Conservation (phyloP, 2,888 invertebrate genomes). For the Pseudoips prasinana region DNA sequence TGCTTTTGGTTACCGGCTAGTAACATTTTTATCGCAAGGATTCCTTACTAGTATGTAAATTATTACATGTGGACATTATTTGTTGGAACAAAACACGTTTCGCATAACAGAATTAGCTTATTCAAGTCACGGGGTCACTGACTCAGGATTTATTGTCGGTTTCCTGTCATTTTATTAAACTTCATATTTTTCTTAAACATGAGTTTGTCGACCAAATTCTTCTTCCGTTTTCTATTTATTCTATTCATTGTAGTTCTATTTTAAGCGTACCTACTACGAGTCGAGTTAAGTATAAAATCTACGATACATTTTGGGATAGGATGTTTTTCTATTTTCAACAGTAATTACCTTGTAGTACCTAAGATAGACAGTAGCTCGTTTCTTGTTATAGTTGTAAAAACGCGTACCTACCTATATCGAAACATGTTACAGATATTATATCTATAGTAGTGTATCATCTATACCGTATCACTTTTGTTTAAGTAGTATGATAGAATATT, state of each 20-base stretch:
- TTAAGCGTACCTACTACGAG: too few species aligned
- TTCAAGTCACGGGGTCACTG: conserved; percentile 70
- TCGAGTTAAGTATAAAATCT: too few species aligned
- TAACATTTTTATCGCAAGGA: conserved; percentile 9
- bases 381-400: too few species aligned
- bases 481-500: too few species aligned
- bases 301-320: too few species aligned
- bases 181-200: conserved; percentile 55
- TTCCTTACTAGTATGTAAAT: conserved; percentile 19
- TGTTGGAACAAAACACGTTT: conserved; percentile 44
- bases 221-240: conserved; percentile 41
- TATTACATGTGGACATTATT: conserved; percentile 21
- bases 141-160: conserved; percentile 68
- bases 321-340: too few species aligned
- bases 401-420: too few species aligned
- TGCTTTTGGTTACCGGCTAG: conserved; percentile 5
- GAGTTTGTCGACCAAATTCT: conserved; percentile 39
- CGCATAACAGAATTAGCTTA: conserved; percentile 59
- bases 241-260: conserved; percentile 26
- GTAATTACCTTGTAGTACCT: too few species aligned
- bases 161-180: conserved; percentile 67
- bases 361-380: too few species aligned
- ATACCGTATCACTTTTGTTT: too few species aligned
- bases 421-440: too few species aligned
- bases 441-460: too few species aligned